phyloP scores from a whole-genome alignment of 1,140 invertebrate genomes.

The silkworm (Bombyx mori) region ASM3026992v2 NC_085125.1:5207001-5207500 shows the following conservation, averaged over 20 bases:
- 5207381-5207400: slow-evolving; percentile 75
- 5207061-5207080: slow-evolving; percentile 77
- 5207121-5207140: slow-evolving; percentile 71
- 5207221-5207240: slow-evolving; percentile 71
- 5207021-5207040: slow-evolving; percentile 45
- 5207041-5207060: slow-evolving; percentile 89
- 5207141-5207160: slow-evolving; percentile 87
- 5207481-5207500: slow-evolving; percentile 73
- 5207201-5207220: slow-evolving; percentile 80
- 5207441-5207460: slow-evolving; percentile 81
- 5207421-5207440: slow-evolving; percentile 86
- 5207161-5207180: slow-evolving; percentile 81
- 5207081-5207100: slow-evolving; percentile 74
- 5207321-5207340: slow-evolving; percentile 77
- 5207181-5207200: slow-evolving; percentile 76
- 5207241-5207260: slow-evolving; percentile 55
- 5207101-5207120: slow-evolving; percentile 76
- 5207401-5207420: slow-evolving; percentile 77
- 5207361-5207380: slow-evolving; percentile 71
- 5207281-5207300: slow-evolving; percentile 71
- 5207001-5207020: too few relatives aligned
- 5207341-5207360: slow-evolving; percentile 75
- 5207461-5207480: slow-evolving; percentile 85
- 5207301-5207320: slow-evolving; percentile 70
- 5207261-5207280: slow-evolving; percentile 62